Evolutionary conservation across 2,797 vertebrate species (phyloP).

Genomic region (Luscinia megarhynchos): DNA sequence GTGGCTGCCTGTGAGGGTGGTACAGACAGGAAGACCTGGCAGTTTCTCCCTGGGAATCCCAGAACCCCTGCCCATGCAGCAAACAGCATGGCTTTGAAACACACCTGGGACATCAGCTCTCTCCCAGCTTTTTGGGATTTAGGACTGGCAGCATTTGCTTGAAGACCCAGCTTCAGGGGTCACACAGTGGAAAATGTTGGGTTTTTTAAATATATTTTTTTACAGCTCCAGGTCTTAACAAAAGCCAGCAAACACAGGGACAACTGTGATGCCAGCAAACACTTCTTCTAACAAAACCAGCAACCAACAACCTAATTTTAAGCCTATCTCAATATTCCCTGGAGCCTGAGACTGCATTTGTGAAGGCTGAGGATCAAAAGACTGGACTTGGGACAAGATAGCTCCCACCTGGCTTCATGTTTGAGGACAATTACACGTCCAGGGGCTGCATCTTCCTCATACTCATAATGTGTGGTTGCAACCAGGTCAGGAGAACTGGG

Average conservation of each 20-base stretch:
- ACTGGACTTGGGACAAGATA: not conserved
- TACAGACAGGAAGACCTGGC: fast-evolving
- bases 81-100: not conserved
- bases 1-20: not conserved
- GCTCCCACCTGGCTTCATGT: not conserved
- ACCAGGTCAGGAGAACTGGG: not conserved
- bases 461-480: fast-evolving
- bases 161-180: not conserved
- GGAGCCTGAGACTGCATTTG: not conserved
- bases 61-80: fast-evolving
- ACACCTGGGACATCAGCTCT: not conserved
- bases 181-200: not conserved
- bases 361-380: not conserved
- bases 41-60: not conserved
- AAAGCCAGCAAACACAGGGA: not conserved
- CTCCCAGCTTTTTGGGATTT: not conserved
- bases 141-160: fast-evolving
- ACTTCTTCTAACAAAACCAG: not conserved
- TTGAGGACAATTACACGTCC: not conserved
- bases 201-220: not conserved
- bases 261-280: not conserved
- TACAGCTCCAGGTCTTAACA: not conserved
- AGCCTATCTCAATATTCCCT: not conserved
- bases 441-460: not conserved
- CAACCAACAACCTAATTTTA: not conserved